Evolutionary conservation across 2,797 vertebrate genomes (phyloP), one percentile per base, ranked within the genome.

Genomic region (Setipinna tenuifilis): DNA sequence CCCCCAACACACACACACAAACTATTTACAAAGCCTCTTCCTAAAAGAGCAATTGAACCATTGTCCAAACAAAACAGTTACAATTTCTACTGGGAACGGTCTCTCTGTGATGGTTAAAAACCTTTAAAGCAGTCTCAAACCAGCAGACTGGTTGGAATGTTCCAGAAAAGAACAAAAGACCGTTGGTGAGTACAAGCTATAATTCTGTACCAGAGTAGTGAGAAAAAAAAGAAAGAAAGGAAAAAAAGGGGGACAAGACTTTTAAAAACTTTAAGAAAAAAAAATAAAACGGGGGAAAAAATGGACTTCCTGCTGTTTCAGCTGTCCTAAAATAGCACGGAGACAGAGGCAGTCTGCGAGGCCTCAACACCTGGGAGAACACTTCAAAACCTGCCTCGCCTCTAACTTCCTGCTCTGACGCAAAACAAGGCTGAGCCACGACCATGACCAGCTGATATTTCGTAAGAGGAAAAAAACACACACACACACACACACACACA

Each of bases 261-360:
- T 21, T 78, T 6, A 41, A 44, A 75, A 35, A 17, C 31, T 21
- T 78, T 19, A 41, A 78, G 19, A 44, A 78, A 44, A 75, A 31
- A 6, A 78, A 19, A 6, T 17, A 82, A 21, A 23, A 54, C 28
- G 46, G 68, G 1, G 0, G 3, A 35, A 21, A 41, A 21, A 83
- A 83, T 6, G 23, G 83, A 88, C 61, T 87, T 86, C 59, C 82
- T 82, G 48, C 83, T 87, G 85, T 88, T 89, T 90, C 91, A 61
- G 83, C n/a, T 6, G 7, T 82, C 89, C 91, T 93, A 93, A 93
- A 93, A 94, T 91, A 92, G 87, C 83, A 86, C 58, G 14, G 80
- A 78, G 44, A 78, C 86, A 85, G 85, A 90, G 75, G 57, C 61
- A 6, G 71, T 61, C 31, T 81, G 48, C n/a, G 31, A 46, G 61